These are phyloP conservation scores for Oscheius sp. DNA, from an alignment of 2,888 invertebrate genomes.

Conservation along the genomic window DNA sequence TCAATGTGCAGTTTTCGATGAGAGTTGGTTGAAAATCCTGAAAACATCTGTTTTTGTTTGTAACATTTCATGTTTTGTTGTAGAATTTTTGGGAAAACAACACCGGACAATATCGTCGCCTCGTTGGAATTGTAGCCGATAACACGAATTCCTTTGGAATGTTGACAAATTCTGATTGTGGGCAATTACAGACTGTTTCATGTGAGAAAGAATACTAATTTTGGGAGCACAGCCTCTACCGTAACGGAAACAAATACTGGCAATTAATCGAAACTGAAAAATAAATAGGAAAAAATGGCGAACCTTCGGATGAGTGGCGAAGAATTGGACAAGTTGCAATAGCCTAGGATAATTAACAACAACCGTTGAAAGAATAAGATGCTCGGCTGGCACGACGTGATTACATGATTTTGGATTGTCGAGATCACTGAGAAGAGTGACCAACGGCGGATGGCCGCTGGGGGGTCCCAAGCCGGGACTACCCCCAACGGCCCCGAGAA, in stretches of 20 bases:
- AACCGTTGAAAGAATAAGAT: conserved; percentile 46
- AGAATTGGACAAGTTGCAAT: conserved; percentile 49
- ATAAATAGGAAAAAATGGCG: not conserved
- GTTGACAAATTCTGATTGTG: not conserved
- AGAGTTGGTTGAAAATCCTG: conserved; percentile 28
- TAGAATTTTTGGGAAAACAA: no score
- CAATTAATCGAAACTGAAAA: not conserved
- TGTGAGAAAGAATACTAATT: not conserved
- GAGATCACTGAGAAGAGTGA: conserved; percentile 20
- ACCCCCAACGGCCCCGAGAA: not conserved
- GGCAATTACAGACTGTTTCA: not conserved
- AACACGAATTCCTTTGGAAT: not conserved
- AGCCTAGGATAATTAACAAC: conserved; percentile 43
- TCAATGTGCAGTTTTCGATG: conserved; percentile 33
- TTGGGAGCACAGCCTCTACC: not conserved
- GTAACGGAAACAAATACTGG: no score
- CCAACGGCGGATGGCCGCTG: not conserved
- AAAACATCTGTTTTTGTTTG: not conserved
- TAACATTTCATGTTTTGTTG: not conserved
- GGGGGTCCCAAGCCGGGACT: conserved; percentile 1
- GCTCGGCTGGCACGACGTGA: conserved; percentile 48
- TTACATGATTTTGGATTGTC: conserved; percentile 46
- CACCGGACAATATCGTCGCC: no score
- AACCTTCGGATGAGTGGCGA: conserved; percentile 50
- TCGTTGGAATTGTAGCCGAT: not conserved